Evolutionary conservation across 2,797 vertebrate species (phyloP).

Genomic region (Anniella stebbinsi): DNA sequence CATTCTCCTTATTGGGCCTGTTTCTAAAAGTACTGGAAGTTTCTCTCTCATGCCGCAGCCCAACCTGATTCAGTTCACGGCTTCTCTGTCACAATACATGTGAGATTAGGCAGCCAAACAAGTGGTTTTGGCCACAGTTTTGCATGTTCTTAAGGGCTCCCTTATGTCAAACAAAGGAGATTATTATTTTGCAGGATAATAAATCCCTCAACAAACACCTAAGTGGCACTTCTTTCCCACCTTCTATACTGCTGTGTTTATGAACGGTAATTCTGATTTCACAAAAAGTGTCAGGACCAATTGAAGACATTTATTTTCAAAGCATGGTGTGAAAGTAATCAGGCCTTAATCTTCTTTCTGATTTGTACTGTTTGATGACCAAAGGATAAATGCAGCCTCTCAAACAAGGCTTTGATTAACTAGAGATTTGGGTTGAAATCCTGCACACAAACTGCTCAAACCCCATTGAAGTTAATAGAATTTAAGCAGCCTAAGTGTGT

Average conservation of each 20-base stretch:
- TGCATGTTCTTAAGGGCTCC: neutral
- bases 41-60: neutral
- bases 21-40: neutral
- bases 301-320: conserved; percentile 31
- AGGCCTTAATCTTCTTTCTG: conserved; percentile 37
- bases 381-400: neutral
- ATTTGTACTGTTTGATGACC: conserved; percentile 19
- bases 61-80: neutral
- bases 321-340: conserved; percentile 15
- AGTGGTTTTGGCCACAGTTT: neutral
- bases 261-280: conserved; percentile 24
- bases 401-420: conserved; percentile 7
- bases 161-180: neutral
- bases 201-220: neutral
- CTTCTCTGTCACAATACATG: neutral
- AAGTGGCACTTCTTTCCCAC: neutral
- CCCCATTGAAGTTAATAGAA: neutral
- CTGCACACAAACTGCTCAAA: neutral
- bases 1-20: neutral
- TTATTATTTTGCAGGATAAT: neutral
- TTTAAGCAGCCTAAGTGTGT: no score
- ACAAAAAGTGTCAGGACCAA: conserved; percentile 1
- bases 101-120: neutral
- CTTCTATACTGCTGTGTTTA: conserved; percentile 31
- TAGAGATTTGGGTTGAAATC: neutral